Evolutionary conservation across 1,140 invertebrate species (phyloP), one percentile per base, ranked within the genome.

Genomic region (Eupristina koningsbergeri): DNA sequence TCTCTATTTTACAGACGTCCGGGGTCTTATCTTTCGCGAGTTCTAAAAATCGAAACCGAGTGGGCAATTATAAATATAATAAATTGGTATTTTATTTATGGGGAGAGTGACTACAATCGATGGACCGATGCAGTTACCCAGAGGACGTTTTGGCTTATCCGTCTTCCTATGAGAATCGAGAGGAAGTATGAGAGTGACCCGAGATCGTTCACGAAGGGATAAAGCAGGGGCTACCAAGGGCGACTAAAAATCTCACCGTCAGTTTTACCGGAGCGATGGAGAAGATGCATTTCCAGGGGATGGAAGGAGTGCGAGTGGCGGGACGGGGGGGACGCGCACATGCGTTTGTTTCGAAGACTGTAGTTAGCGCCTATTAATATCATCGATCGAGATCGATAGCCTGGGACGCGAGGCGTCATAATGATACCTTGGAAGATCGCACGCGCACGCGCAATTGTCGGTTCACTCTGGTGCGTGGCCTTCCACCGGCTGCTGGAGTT

Each of bases 321-420:
- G 26, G 47, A 1, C 47, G 47, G 17, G 15, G 47, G 73, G 15
- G 39, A 36, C 84, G 86, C 84, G 86, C 86, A 85, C 85, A 87
- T 86, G 22, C 47, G 47, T 85, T 86, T 82, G 86, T 86, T 64
- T 7, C 84, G 83, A 90, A 89, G 87, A 90, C 90, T 91, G 88
- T 91, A 89, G 88, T 91, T 91, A 91, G 88, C 90, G 90, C 90
- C 90, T 91, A 91, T 91, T 91, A 91, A 91, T 91, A 91, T 90
- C 89, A 88, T 91, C 89, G 90, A 91, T 91, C 90, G 86, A 82
- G 87, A 91, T 91, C 90, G 89, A 91, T 91, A 90, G 89, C 90
- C 88, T 78, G 61, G 64, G 45, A 86, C 89, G 87, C 87, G 84
- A 90, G 89, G 89, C 89, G 90, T 90, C 87, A 91, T 91, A 91